A percentile compares a stretch with the other conserved stretches of the same genome.
Conservation (phyloP, 2,888 invertebrate species). For the Trissoscelio sp. region DNA sequence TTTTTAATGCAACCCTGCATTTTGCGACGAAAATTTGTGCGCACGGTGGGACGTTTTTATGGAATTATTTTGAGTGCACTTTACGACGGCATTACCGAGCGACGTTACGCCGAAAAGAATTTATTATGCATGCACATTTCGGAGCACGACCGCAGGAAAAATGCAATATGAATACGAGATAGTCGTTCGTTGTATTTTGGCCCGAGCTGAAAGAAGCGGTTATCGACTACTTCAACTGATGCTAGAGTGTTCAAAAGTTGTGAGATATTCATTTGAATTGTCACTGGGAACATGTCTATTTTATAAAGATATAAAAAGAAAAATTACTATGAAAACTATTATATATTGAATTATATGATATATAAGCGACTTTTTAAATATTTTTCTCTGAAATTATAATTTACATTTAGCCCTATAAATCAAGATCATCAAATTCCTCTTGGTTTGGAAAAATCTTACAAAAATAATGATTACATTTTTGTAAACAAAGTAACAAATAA, state of each 20-base stretch:
- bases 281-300: background rate
- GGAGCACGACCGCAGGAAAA: conserved; percentile 36
- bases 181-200: conserved; percentile 15
- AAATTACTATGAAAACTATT: no score
- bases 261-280: conserved; percentile 3
- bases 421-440: no score
- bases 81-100: conserved; percentile 16
- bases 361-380: no score
- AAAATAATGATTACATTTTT: no score
- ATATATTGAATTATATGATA: no score
- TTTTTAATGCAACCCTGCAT: background rate
- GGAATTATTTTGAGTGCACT: conserved; percentile 5
- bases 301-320: no score
- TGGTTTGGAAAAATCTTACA: no score
- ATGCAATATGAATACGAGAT: conserved; percentile 45
- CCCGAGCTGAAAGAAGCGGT: conserved; percentile 4
- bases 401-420: no score
- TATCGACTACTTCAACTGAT: conserved; percentile 2
- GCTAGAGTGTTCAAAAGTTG: background rate
- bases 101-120: conserved; percentile 30
- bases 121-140: conserved; percentile 45
- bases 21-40: conserved; percentile 2
- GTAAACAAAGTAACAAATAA: no score
- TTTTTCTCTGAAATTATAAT: no score
- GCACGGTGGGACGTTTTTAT: conserved; percentile 2